Evolutionary conservation across 2,888 invertebrate species (phyloP), one percentile per base, ranked within the genome.

Genomic region (Pheosia gnoma): DNA sequence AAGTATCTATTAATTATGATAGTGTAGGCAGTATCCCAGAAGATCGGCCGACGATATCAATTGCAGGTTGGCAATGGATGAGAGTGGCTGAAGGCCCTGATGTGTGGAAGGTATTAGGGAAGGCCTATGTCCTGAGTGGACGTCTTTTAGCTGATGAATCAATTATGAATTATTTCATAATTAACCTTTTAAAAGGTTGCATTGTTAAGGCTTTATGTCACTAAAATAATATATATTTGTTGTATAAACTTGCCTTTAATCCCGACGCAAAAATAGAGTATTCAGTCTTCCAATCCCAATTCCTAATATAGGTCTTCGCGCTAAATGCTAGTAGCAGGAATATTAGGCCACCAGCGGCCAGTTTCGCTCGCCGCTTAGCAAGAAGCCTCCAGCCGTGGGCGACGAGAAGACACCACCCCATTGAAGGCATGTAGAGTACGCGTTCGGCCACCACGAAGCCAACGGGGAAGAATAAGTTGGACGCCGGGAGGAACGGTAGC

Each of bases 381-480:
- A 97, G 81, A 63, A 96, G 90, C 69, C 95, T 94, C 96, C 96
- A 98, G 47, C 98, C 98, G 80, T 97, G 97, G 3, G 98, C 98
- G 3, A 98, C 95, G 37, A 99, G 94, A 87, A 99, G 95, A 83
- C 98, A 99, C 94, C 98, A 98, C 59, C 99, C 99, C 98, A 99
- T 98, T 11, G 98, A 98, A 0, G 99, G 99, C 94, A 98, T 98
- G 90, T 99, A 99, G 5, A 99, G 95, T 56, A 99, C 97, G 72
- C 99, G 94, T 91, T 99, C 99, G 3, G 99, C 99, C 43, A 99
- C 97, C 67, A 99, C 99, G 89, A 99, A 99, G 2, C 99, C 99
- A 59, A 99, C 99, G 0, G 99, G 98, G 92, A 99, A 99, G 94
- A 99, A 99, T 58, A 99, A 94, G 94, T 99, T 99, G 59, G 98